Evolutionary conservation across 2,888 invertebrate genomes (phyloP).

Genomic region (Thereva unica): DNA sequence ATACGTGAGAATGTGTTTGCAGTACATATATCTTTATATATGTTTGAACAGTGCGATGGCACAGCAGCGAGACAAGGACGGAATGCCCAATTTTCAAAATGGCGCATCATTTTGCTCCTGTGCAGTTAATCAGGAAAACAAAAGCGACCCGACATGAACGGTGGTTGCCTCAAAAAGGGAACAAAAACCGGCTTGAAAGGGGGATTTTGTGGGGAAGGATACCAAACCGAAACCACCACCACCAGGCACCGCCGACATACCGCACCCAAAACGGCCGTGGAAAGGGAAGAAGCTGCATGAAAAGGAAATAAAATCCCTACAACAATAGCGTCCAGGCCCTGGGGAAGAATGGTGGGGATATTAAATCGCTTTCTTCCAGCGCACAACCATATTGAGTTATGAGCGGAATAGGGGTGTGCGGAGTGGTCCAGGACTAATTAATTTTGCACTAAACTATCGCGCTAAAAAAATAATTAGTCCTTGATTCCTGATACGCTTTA

Average conservation of each 20-base stretch:
- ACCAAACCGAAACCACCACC: neutral
- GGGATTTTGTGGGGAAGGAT: constrained; percentile 1
- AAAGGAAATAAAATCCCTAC: constrained; percentile 26
- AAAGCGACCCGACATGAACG: constrained; percentile 27
- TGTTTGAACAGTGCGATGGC: neutral
- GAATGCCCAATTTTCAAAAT: constrained; percentile 30
- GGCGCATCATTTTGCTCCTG: constrained; percentile 36
- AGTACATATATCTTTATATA: neutral
- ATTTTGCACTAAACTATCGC: constrained; percentile 8
- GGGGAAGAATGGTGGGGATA: constrained; percentile 31
- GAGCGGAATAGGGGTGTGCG: neutral
- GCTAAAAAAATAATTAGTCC: no score
- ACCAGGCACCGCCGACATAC: neutral
- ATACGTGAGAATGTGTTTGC: neutral
- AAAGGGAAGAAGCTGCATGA: constrained; percentile 8
- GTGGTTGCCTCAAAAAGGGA: constrained; percentile 3
- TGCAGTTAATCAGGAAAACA: constrained; percentile 37
- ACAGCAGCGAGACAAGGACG: constrained; percentile 9
- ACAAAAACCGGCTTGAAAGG: constrained; percentile 5
- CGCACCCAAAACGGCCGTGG: neutral
- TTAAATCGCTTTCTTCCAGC: constrained; percentile 32
- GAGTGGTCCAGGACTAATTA: constrained; percentile 13
- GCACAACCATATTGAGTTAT: neutral
- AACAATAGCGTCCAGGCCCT: constrained; percentile 27
- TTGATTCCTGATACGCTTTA: no score